Percentiles rank a stretch among this genome's conserved stretches.
Evolutionary conservation across 2,113 vertebrate genomes (phyloP).

Genomic region (Ptilonorhynchus violaceus): DNA sequence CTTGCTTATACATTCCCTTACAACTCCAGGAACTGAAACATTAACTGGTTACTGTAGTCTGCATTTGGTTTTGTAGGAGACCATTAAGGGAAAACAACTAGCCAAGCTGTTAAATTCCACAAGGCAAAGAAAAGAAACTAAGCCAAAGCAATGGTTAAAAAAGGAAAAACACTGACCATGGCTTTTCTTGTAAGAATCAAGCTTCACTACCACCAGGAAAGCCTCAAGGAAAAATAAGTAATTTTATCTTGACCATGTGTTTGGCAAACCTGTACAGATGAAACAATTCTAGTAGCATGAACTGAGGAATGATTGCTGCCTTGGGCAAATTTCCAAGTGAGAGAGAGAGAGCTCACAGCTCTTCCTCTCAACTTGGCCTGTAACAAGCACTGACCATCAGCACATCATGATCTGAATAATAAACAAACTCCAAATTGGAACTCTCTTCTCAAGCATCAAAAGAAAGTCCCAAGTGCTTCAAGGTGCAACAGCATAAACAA

Average conservation of each 20-base stretch:
- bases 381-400: background rate
- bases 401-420: background rate
- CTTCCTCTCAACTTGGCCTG: background rate
- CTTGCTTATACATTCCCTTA: background rate
- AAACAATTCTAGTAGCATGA: conserved; percentile 18
- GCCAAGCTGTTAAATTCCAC: background rate
- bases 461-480: background rate
- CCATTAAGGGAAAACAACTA: background rate
- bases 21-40: background rate
- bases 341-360: background rate
- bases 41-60: background rate
- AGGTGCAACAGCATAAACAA: background rate
- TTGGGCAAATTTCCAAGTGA: conserved; percentile 28
- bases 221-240: conserved; percentile 32
- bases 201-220: background rate
- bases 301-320: background rate
- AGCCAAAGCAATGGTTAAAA: background rate
- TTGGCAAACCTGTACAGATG: conserved; percentile 2
- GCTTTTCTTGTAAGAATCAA: background rate
- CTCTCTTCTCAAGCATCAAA: background rate
- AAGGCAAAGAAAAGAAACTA: background rate
- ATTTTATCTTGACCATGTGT: conserved; percentile 31
- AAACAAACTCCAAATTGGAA: background rate
- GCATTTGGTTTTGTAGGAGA: background rate
- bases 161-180: background rate